These are phyloP conservation scores for Zoanthus gigantus DNA, from an alignment of 92 coral and sea anemone genomes.

Conservation along the genomic window DNA sequence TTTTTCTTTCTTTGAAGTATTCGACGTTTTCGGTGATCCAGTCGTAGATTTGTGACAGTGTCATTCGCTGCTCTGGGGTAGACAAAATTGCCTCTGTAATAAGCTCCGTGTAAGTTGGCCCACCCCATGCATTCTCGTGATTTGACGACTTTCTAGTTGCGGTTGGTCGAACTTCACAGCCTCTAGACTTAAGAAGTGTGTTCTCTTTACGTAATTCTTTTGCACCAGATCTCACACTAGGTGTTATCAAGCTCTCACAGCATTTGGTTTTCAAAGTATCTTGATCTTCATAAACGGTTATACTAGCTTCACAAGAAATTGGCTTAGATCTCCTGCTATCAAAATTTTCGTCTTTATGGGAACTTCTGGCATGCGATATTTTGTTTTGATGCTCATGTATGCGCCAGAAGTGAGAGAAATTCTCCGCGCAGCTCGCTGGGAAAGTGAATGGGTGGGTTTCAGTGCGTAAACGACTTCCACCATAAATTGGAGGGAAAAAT, in stretches of 20 bases:
- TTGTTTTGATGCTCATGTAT: background rate
- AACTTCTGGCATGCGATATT: background rate
- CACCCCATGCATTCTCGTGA: slow-evolving; percentile 48
- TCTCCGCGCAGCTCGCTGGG: slow-evolving; percentile 6
- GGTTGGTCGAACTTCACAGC: slow-evolving; percentile 5
- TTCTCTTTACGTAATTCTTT: slow-evolving; percentile 12
- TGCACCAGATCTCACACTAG: background rate
- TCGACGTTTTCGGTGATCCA: slow-evolving; percentile 46
- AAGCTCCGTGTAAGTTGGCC: slow-evolving; percentile 46
- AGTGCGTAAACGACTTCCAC: slow-evolving; percentile 18
- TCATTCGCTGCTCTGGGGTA: slow-evolving; percentile 45
- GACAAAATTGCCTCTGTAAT: slow-evolving; percentile 45
- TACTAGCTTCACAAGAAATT: background rate
- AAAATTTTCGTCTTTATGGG: background rate
- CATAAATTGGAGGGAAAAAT: slow-evolving; percentile 37
- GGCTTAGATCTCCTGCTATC: background rate
- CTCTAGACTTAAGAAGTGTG: background rate
- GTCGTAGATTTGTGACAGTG: slow-evolving; percentile 41
- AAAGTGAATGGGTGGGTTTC: slow-evolving; percentile 1
- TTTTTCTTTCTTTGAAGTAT: slow-evolving; percentile 34
- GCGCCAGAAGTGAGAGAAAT: slow-evolving; percentile 14
- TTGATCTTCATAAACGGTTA: slow-evolving; percentile 11
- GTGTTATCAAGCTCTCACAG: background rate
- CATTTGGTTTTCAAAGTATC: background rate
- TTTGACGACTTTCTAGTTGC: slow-evolving; percentile 20